Percentiles rank a stretch among this genome's conserved stretches.
phyloP scores from a whole-genome alignment of 2,797 vertebrate genomes.

The Oreortyx pictus region DNA sequence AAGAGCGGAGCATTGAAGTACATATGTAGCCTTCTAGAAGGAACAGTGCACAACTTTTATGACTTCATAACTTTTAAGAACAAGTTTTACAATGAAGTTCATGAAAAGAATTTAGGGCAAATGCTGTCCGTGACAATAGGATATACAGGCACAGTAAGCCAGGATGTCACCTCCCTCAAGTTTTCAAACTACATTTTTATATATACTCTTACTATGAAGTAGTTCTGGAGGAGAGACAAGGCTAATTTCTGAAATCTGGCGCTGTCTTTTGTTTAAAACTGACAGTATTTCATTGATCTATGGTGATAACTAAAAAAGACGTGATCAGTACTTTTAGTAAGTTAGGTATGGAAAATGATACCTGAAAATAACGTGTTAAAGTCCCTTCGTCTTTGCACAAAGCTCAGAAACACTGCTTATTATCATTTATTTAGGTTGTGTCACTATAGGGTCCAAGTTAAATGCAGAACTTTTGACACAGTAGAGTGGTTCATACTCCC shows the following conservation, averaged over 20 bases:
- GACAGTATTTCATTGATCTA: background rate
- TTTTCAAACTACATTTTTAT: background rate
- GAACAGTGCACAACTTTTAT: background rate
- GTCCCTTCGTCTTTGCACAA: background rate
- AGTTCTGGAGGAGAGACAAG: background rate
- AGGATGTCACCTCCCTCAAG: background rate
- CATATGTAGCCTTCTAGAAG: background rate
- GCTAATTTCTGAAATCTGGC: background rate
- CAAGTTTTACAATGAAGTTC: background rate
- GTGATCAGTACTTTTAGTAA: background rate
- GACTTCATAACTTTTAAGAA: too few relatives aligned
- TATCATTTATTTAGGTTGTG: slow-evolving; percentile 9
- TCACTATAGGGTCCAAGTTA: background rate
- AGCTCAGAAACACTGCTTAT: background rate
- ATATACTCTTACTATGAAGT: background rate
- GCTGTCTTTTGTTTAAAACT: background rate
- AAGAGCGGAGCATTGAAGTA: background rate
- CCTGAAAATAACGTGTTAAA: background rate
- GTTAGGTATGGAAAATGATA: background rate
- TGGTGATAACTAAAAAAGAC: background rate
- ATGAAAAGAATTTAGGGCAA: background rate
- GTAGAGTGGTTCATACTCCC: background rate
- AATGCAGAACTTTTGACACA: background rate
- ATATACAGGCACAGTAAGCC: background rate
- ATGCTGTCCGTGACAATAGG: background rate